These are phyloP conservation scores for Oscheius sp. DNA, from an alignment of 2,888 invertebrate genomes.

Conservation along the genomic window DNA sequence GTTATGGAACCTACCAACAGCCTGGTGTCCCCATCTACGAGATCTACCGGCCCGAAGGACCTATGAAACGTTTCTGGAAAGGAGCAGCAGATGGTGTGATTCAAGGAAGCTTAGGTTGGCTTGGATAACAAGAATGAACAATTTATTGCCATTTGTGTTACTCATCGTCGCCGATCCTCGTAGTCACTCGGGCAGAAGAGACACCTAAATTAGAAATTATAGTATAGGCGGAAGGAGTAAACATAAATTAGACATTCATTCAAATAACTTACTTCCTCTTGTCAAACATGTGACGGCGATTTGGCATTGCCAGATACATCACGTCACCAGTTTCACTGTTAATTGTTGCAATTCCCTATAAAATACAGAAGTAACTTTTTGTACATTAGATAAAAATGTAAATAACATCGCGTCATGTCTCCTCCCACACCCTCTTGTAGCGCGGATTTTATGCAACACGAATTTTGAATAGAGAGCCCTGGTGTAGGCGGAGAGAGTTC, in stretches of 20 bases:
- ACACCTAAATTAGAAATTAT: constrained; percentile 7
- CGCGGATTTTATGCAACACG: neutral
- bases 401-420: neutral
- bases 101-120: constrained; percentile 26
- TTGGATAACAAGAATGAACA: constrained; percentile 30
- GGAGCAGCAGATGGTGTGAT: constrained; percentile 35
- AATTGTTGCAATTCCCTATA: constrained; percentile 36
- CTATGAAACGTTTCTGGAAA: constrained; percentile 33
- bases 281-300: constrained; percentile 20
- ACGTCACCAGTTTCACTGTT: constrained; percentile 36
- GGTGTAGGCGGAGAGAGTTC: no score
- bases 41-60: constrained; percentile 33
- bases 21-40: neutral
- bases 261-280: constrained; percentile 13
- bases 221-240: neutral
- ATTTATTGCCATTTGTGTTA: constrained; percentile 27
- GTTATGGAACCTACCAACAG: constrained; percentile 7
- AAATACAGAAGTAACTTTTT: neutral
- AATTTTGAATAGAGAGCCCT: constrained; percentile 5
- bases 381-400: neutral
- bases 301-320: constrained; percentile 28
- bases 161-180: constrained; percentile 13
- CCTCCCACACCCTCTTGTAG: constrained; percentile 20
- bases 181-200: constrained; percentile 23
- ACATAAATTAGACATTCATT: neutral